Conservation (phyloP, 1,140 invertebrate genomes). For the Gerris buenoi region DNA sequence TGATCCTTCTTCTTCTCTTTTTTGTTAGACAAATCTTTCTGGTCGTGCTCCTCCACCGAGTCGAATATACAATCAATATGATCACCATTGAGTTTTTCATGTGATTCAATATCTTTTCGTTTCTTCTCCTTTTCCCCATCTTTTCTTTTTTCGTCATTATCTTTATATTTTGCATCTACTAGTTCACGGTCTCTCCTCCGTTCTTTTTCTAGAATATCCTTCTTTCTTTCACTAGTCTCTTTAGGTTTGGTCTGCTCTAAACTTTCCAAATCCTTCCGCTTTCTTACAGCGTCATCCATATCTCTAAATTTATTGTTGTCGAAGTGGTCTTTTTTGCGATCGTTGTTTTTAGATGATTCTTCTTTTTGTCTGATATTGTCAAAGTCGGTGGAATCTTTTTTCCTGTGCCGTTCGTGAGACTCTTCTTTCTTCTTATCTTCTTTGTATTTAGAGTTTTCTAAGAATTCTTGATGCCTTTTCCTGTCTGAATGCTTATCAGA, state of each 20-base stretch:
- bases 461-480: slow-evolving; percentile 22
- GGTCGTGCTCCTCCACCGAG: slow-evolving; percentile 13
- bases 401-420: slow-evolving; percentile 8
- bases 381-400: slow-evolving; percentile 12
- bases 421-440: slow-evolving; percentile 17
- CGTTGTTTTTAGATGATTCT: slow-evolving; percentile 8
- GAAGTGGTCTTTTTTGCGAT: slow-evolving; percentile 14
- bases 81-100: slow-evolving; percentile 18
- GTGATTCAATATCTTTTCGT: slow-evolving; percentile 13
- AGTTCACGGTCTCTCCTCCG: slow-evolving; percentile 18
- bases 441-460: slow-evolving; percentile 21
- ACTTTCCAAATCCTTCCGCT: slow-evolving; percentile 23
- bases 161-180: slow-evolving; percentile 28
- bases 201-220: slow-evolving; percentile 16
- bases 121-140: slow-evolving; percentile 15
- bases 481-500: slow-evolving; percentile 20
- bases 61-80: slow-evolving; percentile 15
- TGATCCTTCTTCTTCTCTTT: slow-evolving; percentile 29
- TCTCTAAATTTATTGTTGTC: slow-evolving; percentile 11
- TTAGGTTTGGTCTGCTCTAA: slow-evolving; percentile 24
- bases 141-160: slow-evolving; percentile 26
- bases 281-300: slow-evolving; percentile 13
- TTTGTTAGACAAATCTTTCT: slow-evolving; percentile 26
- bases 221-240: slow-evolving; percentile 10
- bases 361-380: slow-evolving; percentile 11